These are phyloP conservation scores for Cephus pulcher DNA, from an alignment of 2,888 invertebrate species.

Conservation along the genomic window DNA sequence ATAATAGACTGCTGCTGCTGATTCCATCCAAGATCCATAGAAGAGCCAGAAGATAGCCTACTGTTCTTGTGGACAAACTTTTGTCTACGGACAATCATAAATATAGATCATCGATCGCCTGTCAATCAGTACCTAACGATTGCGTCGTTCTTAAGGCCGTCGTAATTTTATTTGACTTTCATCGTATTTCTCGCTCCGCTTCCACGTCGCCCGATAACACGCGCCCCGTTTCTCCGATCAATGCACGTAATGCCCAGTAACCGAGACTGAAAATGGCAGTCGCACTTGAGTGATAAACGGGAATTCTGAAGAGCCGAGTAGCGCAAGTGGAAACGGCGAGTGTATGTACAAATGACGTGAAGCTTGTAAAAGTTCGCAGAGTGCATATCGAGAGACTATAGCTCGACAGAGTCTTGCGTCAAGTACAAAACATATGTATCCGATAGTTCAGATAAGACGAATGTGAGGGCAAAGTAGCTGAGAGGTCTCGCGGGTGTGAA, in stretches of 20 bases:
- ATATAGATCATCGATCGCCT: neutral
- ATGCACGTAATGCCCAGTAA: neutral
- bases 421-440: neutral
- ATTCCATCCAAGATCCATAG: neutral
- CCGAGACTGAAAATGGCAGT: neutral
- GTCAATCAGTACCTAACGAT: neutral
- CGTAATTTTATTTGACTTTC: neutral
- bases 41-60: neutral
- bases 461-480: neutral
- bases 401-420: neutral
- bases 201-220: neutral
- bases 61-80: neutral
- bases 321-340: neutral
- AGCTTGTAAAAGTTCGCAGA: neutral
- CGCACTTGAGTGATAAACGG: neutral
- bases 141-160: neutral
- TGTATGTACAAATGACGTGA: neutral
- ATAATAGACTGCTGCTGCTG: neutral
- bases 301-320: neutral
- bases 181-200: neutral
- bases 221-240: neutral
- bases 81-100: no score
- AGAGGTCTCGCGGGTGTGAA: neutral
- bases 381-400: neutral
- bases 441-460: neutral